Conservation (phyloP, 1,140 invertebrate genomes). For the Procambarus clarkii region DNA sequence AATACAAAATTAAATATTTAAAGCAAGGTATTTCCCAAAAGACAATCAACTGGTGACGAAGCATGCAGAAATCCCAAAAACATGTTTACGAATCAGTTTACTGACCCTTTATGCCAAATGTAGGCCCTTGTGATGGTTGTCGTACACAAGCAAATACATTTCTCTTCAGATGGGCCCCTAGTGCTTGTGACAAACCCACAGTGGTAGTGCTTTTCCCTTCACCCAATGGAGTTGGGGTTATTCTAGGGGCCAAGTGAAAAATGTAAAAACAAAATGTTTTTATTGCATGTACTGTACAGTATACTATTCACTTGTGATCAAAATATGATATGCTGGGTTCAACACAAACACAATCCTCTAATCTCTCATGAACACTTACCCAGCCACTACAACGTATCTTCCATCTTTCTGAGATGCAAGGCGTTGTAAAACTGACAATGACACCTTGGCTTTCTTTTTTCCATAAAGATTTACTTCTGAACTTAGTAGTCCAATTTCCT, state of each 20-base stretch:
- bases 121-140: conserved; percentile 99
- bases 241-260: conserved; percentile 78
- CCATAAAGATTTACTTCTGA: conserved; percentile 94
- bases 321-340: not conserved
- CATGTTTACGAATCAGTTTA: not conserved
- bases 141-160: conserved; percentile 96
- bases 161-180: conserved; percentile 88
- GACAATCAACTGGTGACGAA: no score
- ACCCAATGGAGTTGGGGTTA: conserved; percentile 97
- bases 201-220: conserved; percentile 98
- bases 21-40: no score
- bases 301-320: not conserved
- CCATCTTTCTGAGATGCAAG: conserved; percentile 84
- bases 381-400: conserved; percentile 96
- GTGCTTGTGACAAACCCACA: conserved; percentile 94
- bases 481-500: conserved; percentile 89
- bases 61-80: no score
- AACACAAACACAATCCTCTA: not conserved
- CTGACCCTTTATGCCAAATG: conserved; percentile 96
- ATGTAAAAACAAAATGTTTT: not conserved
- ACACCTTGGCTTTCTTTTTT: conserved; percentile 96
- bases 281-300: not conserved
- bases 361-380: conserved; percentile 79
- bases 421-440: conserved; percentile 87
- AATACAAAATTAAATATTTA: no score